Evolutionary conservation across 2,797 vertebrate species (phyloP), one percentile per base, ranked within the genome.

Genomic region (Ctenopoma multispine): DNA sequence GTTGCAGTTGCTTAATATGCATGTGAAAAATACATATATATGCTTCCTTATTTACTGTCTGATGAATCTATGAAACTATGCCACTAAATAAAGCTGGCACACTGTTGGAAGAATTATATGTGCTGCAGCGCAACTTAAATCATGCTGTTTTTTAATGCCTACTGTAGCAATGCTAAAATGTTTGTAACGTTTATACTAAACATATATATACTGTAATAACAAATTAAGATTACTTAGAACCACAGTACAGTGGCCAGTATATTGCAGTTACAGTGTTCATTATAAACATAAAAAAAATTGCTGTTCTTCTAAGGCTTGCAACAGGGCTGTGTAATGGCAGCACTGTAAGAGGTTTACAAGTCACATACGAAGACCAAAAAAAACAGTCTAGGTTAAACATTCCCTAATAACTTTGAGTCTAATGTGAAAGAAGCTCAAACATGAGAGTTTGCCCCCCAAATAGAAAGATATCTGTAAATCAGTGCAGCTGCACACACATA

Each of bases 401-500:
- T 41, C 20, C 20, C 48, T 46, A 71, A 69, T 53, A 27, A 68
- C 21, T 51, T 14, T 23, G 17, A 67, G 27, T 23, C 12, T 29
- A 12, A 64, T 66, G 63, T 60, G 41, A 63, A 14, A 54, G 56
- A 68, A 48, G 47, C 64, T 2, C 27, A 75, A 23, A 38, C 44
- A 31, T 17, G 8, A 69, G 58, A 68, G 44, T 64, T 63, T 1
- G 7, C 40, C 59, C 71, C 48, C 67, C 40, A 46, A 64, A 63
- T 41, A 68, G 63, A 54, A 72, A 36, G 65, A 54, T 63, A 51
- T 82, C 76, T 81, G 81, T 79, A 69, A 69, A 77, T 79, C 11
- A 5, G 44, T 80, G 81, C 86, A 88, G 81, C 83, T 86, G 87
- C 86, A 71, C 71, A 24, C 23, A 40, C 61, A 63, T 47, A 64